A percentile compares a stretch with the other conserved stretches of the same genome.
phyloP scores from a whole-genome alignment of 2,797 vertebrate species.

The Karalla daura region DNA sequence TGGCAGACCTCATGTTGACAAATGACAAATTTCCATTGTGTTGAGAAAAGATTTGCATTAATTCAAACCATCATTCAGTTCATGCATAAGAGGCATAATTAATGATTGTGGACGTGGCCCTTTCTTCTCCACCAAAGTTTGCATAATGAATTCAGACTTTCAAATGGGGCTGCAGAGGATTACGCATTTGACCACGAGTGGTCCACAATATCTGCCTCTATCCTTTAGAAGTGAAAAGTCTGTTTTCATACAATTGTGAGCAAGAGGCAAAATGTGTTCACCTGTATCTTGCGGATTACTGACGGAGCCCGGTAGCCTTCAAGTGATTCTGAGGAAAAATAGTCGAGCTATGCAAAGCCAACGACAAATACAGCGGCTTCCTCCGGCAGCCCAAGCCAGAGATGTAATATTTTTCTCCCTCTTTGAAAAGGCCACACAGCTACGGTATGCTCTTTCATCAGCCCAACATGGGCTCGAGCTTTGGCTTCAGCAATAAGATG shows the following conservation, averaged over 20 bases:
- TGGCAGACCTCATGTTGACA: not conserved
- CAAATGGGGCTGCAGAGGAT: not conserved
- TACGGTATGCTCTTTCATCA: conserved; percentile 61
- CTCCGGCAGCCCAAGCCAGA: conserved; percentile 31
- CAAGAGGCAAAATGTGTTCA: not conserved
- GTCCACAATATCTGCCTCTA: not conserved
- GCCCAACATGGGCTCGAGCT: conserved; percentile 37
- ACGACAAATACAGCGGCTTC: conserved; percentile 15
- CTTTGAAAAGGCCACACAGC: conserved; percentile 56
- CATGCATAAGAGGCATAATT: not conserved
- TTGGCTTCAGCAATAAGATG: conserved; percentile 45
- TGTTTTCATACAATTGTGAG: not conserved
- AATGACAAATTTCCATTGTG: conserved; percentile 5
- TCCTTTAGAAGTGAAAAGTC: not conserved
- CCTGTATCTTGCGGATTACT: not conserved
- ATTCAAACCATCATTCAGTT: not conserved
- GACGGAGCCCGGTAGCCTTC: not conserved
- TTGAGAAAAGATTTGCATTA: conserved; percentile 3
- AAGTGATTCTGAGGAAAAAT: not conserved
- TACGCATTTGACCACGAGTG: not conserved
- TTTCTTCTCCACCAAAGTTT: not conserved
- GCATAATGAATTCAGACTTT: not conserved
- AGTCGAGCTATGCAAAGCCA: not conserved
- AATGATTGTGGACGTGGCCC: not conserved
- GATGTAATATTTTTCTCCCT: conserved; percentile 44